These are phyloP conservation scores for Phyllotreta cruciferae DNA, from an alignment of 2,888 invertebrate species.

Conservation along the genomic window DNA sequence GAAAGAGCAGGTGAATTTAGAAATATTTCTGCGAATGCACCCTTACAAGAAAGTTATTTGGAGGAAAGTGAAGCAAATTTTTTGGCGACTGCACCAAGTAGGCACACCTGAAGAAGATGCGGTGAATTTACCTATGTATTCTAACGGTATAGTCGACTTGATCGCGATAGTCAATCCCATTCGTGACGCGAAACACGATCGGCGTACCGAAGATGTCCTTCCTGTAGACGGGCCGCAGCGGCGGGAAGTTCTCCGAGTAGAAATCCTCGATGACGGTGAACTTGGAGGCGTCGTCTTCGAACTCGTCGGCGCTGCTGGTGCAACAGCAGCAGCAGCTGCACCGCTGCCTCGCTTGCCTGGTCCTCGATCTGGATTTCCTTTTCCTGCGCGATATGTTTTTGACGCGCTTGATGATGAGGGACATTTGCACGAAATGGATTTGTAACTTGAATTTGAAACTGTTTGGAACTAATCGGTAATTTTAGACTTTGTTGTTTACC, in stretches of 20 bases:
- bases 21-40: no score
- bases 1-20: no score
- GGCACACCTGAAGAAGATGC: no score
- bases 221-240: conserved; percentile 34
- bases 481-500: no score
- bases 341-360: conserved; percentile 22
- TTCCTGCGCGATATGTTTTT: conserved; percentile 35
- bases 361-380: conserved; percentile 27
- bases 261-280: conserved; percentile 29
- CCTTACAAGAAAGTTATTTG: no score
- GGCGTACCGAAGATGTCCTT: conserved; percentile 37
- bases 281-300: conserved; percentile 32
- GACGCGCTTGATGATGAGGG: conserved; percentile 36
- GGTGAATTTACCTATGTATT: conserved; percentile 15
- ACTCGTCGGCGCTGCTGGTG: conserved; percentile 13
- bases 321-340: no score
- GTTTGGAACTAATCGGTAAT: no score
- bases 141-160: conserved; percentile 27
- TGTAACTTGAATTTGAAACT: not conserved
- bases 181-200: conserved; percentile 30
- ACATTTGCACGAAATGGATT: conserved; percentile 33
- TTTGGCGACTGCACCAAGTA: no score
- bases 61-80: no score
- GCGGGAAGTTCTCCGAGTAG: conserved; percentile 35
- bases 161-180: conserved; percentile 30